phyloP scores from a whole-genome alignment of 2,113 vertebrate genomes.

The Acrocephalus arundinaceus region DNA sequence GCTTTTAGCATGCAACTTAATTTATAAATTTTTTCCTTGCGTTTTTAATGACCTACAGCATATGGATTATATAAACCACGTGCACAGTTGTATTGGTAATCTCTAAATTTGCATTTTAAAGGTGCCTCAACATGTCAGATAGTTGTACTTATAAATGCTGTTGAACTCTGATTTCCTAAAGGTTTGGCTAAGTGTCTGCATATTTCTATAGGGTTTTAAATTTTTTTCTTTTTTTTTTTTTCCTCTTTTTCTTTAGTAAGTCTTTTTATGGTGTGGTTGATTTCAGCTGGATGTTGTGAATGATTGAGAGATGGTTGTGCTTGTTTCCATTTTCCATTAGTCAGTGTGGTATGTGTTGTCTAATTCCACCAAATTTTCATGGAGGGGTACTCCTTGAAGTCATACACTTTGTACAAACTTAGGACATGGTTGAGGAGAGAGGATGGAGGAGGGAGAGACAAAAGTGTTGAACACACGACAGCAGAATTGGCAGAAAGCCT shows the following conservation, averaged over 20 bases:
- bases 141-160: neutral
- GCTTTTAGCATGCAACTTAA: neutral
- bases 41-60: neutral
- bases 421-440: neutral
- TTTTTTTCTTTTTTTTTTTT: no score
- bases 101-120: neutral
- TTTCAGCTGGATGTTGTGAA: neutral
- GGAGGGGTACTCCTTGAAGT: neutral
- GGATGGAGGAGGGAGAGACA: neutral
- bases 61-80: neutral
- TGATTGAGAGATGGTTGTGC: neutral
- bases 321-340: neutral
- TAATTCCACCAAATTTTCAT: neutral
- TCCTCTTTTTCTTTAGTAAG: neutral
- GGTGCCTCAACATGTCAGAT: neutral
- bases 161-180: neutral
- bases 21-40: neutral
- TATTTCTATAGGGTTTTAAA: neutral
- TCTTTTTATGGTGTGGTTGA: neutral
- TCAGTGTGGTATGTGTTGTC: neutral
- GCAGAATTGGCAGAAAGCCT: neutral
- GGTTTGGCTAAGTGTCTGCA: neutral
- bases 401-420: neutral
- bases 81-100: neutral
- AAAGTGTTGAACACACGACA: accelerated